phyloP scores from a whole-genome alignment of 2,888 invertebrate genomes.

The Pelosia muscerda region DNA sequence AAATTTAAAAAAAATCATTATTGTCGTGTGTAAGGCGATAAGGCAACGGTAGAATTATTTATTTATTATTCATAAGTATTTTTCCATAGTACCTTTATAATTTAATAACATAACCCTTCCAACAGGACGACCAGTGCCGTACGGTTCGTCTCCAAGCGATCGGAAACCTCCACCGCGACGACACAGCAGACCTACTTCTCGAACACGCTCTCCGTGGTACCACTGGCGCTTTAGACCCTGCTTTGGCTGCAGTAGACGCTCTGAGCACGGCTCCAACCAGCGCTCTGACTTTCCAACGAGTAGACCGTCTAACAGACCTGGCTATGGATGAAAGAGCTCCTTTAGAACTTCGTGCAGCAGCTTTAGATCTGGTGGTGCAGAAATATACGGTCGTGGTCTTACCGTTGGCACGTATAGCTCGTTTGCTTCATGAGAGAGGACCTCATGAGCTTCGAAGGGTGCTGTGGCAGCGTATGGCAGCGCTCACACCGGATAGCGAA shows the following conservation, averaged over 20 bases:
- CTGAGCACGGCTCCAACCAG: slow-evolving; percentile 32
- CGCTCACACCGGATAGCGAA: slow-evolving; percentile 47
- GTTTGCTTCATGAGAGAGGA: slow-evolving; percentile 43
- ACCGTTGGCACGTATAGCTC: slow-evolving; percentile 50
- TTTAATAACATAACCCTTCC: background rate
- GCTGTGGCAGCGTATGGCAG: slow-evolving; percentile 64
- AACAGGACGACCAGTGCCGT: slow-evolving; percentile 58
- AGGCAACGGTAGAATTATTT: no score
- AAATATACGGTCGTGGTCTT: slow-evolving; percentile 41
- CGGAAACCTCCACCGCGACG: slow-evolving; percentile 66
- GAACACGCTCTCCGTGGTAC: slow-evolving; percentile 50
- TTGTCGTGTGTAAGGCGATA: no score
- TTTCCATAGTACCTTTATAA: no score
- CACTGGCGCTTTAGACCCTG: slow-evolving; percentile 33
- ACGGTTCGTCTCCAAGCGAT: slow-evolving; percentile 60
- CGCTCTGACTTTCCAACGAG: slow-evolving; percentile 39
- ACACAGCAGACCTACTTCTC: slow-evolving; percentile 57
- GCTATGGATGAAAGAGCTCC: slow-evolving; percentile 46
- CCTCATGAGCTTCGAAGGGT: slow-evolving; percentile 69
- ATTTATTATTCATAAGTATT: no score
- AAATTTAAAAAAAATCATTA: no score
- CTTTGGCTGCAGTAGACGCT: slow-evolving; percentile 51
- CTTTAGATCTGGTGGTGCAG: slow-evolving; percentile 60
- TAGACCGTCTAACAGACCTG: slow-evolving; percentile 41
- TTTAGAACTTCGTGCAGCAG: slow-evolving; percentile 64